Evolutionary conservation across 2,797 vertebrate species (phyloP).

Genomic region (Coregonus ussuriensis): DNA sequence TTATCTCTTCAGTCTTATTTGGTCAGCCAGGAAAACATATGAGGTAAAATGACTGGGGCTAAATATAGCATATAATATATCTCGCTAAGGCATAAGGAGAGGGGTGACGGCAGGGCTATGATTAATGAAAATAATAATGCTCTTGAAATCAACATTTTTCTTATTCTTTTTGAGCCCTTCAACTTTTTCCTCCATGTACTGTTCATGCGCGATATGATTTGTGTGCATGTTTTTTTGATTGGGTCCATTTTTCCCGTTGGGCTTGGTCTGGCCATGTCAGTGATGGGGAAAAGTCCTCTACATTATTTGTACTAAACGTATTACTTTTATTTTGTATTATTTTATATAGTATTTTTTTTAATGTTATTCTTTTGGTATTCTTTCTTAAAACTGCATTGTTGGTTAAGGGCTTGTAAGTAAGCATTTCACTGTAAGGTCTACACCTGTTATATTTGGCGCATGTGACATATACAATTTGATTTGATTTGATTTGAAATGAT

Average conservation of each 20-base stretch:
- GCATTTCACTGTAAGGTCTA: too few species aligned
- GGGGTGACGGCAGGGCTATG: conserved; percentile 93
- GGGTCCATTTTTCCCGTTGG: conserved; percentile 47
- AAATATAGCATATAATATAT: conserved; percentile 99
- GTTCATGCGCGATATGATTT: conserved; percentile 89
- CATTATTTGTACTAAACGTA: conserved; percentile 52
- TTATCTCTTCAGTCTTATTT: conserved; percentile 99
- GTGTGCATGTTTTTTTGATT: conserved; percentile 79
- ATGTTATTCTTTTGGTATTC: too few species aligned
- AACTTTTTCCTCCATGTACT: conserved; percentile 78
- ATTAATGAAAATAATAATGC: conserved; percentile 99
- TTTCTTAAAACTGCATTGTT: too few species aligned
- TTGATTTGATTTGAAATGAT: conserved; percentile 12
- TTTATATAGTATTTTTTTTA: too few species aligned
- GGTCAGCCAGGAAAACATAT: conserved; percentile 99
- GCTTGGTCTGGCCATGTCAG: conserved; percentile 38
- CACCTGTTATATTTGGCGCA: too few species aligned
- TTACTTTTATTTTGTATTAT: conserved; percentile 6
- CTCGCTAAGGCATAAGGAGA: conserved; percentile 79
- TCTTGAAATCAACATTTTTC: conserved; percentile 99
- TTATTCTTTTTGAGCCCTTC: conserved; percentile 80
- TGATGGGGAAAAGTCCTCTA: conserved; percentile 43
- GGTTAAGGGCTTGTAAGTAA: too few species aligned
- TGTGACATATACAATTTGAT: too few species aligned
- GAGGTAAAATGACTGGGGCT: conserved; percentile 98